Conservation (phyloP, 1,140 invertebrate genomes). For the Scaptomyza pallida region DNA sequence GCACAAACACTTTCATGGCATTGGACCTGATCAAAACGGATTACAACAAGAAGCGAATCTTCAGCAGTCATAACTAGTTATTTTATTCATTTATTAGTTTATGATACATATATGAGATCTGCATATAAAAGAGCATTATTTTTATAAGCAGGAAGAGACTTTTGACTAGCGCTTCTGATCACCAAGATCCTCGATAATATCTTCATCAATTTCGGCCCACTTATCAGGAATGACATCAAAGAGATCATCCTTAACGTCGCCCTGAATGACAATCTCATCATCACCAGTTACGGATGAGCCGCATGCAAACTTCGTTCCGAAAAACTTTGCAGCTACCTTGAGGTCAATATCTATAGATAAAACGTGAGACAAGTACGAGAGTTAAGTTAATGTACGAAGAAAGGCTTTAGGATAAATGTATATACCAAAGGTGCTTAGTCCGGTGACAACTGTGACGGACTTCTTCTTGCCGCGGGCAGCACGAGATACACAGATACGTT, state of each 20-base stretch:
- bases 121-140: constrained; percentile 60
- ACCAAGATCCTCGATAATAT: constrained; percentile 89
- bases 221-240: constrained; percentile 99
- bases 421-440: constrained; percentile 94
- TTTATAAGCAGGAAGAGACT: constrained; percentile 23
- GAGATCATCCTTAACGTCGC: constrained; percentile 98
- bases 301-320: constrained; percentile 98
- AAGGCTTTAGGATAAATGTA: too few relatives aligned
- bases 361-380: too few relatives aligned
- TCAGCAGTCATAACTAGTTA: constrained; percentile 1
- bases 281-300: constrained; percentile 99
- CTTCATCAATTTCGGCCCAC: constrained; percentile 90
- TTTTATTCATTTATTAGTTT: constrained; percentile 11
- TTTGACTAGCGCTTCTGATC: constrained; percentile 88
- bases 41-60: constrained; percentile 1
- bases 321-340: constrained; percentile 99
- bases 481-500: constrained; percentile 94
- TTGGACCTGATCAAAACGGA: constrained; percentile 5
- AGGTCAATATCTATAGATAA: constrained; percentile 94
- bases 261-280: constrained; percentile 99
- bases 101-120: constrained; percentile 51
- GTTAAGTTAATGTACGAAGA: too few relatives aligned
- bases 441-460: constrained; percentile 96
- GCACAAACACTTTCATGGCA: constrained; percentile 64
- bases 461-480: constrained; percentile 99